These are phyloP conservation scores for Thalassophryne amazonica DNA, from an alignment of 2,797 vertebrate genomes.

Conservation along the genomic window DNA sequence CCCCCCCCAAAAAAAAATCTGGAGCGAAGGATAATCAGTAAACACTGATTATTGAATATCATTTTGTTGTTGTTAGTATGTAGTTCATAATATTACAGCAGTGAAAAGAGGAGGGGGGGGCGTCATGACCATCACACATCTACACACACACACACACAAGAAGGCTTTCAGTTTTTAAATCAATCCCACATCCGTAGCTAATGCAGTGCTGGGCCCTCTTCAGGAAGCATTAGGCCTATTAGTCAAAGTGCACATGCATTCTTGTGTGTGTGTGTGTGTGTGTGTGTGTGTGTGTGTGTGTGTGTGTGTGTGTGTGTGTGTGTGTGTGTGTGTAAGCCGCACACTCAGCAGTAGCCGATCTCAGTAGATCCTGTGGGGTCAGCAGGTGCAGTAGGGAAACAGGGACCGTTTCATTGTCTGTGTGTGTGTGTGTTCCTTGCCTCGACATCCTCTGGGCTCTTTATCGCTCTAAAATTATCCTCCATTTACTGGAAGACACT, in stretches of 20 bases:
- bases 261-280: conserved; percentile 40
- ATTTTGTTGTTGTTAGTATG: conserved; percentile 32
- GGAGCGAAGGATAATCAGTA: background rate
- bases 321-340: conserved; percentile 61
- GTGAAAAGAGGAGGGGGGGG: conserved; percentile 13
- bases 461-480: conserved; percentile 77
- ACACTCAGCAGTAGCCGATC: conserved; percentile 71
- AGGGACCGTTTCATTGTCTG: conserved; percentile 59
- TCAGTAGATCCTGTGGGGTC: conserved; percentile 73
- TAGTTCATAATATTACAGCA: conserved; percentile 45
- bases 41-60: background rate
- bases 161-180: conserved; percentile 93
- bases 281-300: conserved; percentile 59
- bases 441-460: conserved; percentile 64
- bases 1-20: background rate
- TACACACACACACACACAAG: conserved; percentile 42
- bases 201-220: conserved; percentile 95
- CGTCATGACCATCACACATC: too few species aligned
- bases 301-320: conserved; percentile 50
- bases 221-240: conserved; percentile 98
- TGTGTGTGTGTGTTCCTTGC: conserved; percentile 42
- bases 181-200: conserved; percentile 96
- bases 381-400: conserved; percentile 72
- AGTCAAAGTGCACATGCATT: conserved; percentile 84
- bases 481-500: conserved; percentile 74